Conservation (phyloP, 2,888 invertebrate genomes). For the Agelastica alni region DNA sequence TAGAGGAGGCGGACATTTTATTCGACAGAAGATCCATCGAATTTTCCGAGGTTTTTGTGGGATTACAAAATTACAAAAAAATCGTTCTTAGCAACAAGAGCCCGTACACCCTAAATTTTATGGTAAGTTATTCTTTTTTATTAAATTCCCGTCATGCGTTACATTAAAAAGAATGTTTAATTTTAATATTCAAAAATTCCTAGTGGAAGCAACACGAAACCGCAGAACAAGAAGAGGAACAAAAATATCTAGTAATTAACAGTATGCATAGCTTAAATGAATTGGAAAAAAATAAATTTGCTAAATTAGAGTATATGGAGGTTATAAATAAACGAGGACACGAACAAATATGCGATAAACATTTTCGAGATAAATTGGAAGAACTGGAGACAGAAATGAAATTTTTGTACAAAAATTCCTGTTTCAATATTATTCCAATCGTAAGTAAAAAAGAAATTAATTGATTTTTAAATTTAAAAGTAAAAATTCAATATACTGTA, state of each 20-base stretch:
- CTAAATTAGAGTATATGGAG: conserved; percentile 44
- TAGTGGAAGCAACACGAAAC: conserved; percentile 63
- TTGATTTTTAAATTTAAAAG: too few species aligned
- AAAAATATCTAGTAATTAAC: conserved; percentile 38
- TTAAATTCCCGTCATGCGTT: too few species aligned
- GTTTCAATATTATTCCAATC: conserved; percentile 35
- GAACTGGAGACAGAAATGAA: conserved; percentile 45
- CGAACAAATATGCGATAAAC: conserved; percentile 53
- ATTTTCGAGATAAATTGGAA: conserved; percentile 54
- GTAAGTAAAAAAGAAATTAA: conserved; percentile 24
- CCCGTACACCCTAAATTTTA: conserved; percentile 8
- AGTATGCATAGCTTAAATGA: conserved; percentile 41
- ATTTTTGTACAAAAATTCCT: conserved; percentile 46
- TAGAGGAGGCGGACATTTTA: conserved; percentile 58
- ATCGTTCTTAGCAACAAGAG: conserved; percentile 9
- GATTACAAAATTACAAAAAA: conserved; percentile 6
- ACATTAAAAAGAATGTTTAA: too few species aligned
- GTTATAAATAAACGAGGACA: conserved; percentile 48
- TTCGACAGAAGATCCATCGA: conserved; percentile 59
- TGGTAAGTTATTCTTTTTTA: not conserved
- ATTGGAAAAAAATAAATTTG: conserved; percentile 43
- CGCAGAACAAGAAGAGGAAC: conserved; percentile 53
- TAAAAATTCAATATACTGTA: too few species aligned
- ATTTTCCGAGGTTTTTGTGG: conserved; percentile 65
- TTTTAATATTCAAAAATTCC: conserved; percentile 56